A percentile compares a stretch with the other conserved stretches of the same genome.
Evolutionary conservation across 1,140 invertebrate species (phyloP).

Genomic region (Diorhabda carinulata): DNA sequence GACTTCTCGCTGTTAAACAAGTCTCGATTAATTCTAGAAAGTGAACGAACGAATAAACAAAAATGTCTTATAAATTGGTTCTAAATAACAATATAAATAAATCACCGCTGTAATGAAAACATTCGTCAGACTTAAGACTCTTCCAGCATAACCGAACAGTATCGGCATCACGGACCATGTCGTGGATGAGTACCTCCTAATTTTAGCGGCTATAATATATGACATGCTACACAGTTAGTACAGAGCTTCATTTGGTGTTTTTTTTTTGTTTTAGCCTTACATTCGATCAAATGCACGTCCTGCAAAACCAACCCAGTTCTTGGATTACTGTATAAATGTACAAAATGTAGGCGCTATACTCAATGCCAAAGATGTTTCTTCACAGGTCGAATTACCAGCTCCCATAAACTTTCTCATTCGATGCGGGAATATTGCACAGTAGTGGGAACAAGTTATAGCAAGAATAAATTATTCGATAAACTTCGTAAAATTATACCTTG

Average conservation of each 20-base stretch:
- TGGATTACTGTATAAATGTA: slow-evolving; percentile 63
- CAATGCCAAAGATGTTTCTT: slow-evolving; percentile 77
- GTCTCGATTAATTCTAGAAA: too few relatives aligned
- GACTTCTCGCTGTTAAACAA: too few relatives aligned
- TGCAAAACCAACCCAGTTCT: slow-evolving; percentile 53
- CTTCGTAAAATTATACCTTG: slow-evolving; percentile 32
- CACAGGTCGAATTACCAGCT: slow-evolving; percentile 60
- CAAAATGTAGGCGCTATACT: slow-evolving; percentile 68
- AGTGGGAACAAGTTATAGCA: slow-evolving; percentile 43
- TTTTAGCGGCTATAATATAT: too few relatives aligned
- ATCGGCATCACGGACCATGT: too few relatives aligned
- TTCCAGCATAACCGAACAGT: too few relatives aligned
- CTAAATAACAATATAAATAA: too few relatives aligned
- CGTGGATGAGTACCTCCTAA: too few relatives aligned
- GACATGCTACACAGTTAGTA: too few relatives aligned
- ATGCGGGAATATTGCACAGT: slow-evolving; percentile 66
- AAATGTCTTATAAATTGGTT: too few relatives aligned
- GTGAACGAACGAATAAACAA: too few relatives aligned
- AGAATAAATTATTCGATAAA: slow-evolving; percentile 44
- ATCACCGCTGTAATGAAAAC: too few relatives aligned
- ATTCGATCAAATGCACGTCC: slow-evolving; percentile 52
- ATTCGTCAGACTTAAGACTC: too few relatives aligned
- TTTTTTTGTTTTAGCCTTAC: slow-evolving; percentile 47
- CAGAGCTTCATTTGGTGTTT: neutral
- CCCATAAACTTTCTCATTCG: slow-evolving; percentile 68